These are phyloP conservation scores for Rhamphomyia laevipes DNA, from an alignment of 2,888 invertebrate species.

Conservation along the genomic window DNA sequence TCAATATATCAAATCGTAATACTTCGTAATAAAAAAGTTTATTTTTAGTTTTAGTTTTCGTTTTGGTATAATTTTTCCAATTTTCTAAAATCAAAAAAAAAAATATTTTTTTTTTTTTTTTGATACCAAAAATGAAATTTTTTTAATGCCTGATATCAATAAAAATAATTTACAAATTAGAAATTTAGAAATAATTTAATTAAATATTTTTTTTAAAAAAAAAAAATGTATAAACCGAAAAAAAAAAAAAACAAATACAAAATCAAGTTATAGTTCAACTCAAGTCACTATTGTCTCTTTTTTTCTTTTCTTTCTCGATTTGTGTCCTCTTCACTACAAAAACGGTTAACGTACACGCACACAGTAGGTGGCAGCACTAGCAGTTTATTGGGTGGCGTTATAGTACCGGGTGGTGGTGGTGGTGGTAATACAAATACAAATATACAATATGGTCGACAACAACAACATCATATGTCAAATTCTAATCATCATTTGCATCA, in stretches of 20 bases:
- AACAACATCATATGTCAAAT: constrained; percentile 1
- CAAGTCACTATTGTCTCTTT: constrained; percentile 42
- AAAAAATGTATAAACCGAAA: constrained; percentile 8
- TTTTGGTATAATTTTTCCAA: too few species aligned
- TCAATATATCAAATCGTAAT: too few species aligned
- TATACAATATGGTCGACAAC: constrained; percentile 21
- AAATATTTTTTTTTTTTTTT: too few species aligned
- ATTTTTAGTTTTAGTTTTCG: too few species aligned
- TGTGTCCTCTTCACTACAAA: background rate
- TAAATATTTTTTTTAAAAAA: constrained; percentile 14
- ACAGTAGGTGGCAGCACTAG: constrained; percentile 32
- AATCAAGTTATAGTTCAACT: constrained; percentile 26
- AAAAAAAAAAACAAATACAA: constrained; percentile 15
- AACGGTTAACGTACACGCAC: background rate
- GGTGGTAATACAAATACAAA: constrained; percentile 31
- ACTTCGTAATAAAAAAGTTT: too few species aligned
- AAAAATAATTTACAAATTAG: constrained; percentile 1
- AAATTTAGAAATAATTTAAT: background rate
- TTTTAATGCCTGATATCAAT: background rate
- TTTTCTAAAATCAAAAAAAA: too few species aligned
- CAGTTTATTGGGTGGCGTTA: constrained; percentile 36
- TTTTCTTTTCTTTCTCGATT: constrained; percentile 39
- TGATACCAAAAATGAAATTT: too few species aligned
- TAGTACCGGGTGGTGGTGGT: constrained; percentile 36
- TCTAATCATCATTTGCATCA: constrained; percentile 15